These are phyloP conservation scores for Penaeus vannamei DNA, from an alignment of 1,140 invertebrate genomes.

Conservation along the genomic window DNA sequence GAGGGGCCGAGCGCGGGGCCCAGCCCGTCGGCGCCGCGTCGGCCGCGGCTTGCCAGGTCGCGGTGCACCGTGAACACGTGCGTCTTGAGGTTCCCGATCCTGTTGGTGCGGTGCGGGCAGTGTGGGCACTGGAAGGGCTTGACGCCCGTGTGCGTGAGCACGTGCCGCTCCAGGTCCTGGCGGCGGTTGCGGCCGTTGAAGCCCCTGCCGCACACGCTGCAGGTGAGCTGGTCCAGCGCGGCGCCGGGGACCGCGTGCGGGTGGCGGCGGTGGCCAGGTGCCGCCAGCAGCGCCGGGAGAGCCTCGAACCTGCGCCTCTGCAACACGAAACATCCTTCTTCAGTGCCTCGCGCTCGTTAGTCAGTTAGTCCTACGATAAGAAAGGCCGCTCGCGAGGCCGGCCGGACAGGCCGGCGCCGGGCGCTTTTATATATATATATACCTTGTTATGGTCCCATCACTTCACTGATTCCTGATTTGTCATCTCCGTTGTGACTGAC, in stretches of 20 bases:
- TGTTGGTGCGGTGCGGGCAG: constrained; percentile 69
- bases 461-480: too few relatives aligned
- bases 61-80: constrained; percentile 63
- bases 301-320: constrained; percentile 52
- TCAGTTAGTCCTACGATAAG: constrained; percentile 7
- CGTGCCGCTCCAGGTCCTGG: constrained; percentile 79
- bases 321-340: constrained; percentile 59
- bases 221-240: constrained; percentile 43
- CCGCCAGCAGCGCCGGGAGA: constrained; percentile 36
- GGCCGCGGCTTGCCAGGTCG: constrained; percentile 4
- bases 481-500: too few relatives aligned
- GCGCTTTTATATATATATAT: too few relatives aligned
- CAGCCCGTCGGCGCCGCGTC: neutral
- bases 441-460: too few relatives aligned
- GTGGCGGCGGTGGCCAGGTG: neutral
- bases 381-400: neutral
- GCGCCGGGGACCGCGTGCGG: constrained; percentile 6
- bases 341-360: constrained; percentile 36
- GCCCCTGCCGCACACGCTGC: constrained; percentile 78
- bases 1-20: neutral
- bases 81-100: constrained; percentile 59
- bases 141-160: constrained; percentile 71
- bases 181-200: constrained; percentile 81
- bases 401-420: too few relatives aligned
- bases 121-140: constrained; percentile 70